These are phyloP conservation scores for Mylabris sibirica DNA, from an alignment of 2,888 invertebrate genomes.

Conservation along the genomic window DNA sequence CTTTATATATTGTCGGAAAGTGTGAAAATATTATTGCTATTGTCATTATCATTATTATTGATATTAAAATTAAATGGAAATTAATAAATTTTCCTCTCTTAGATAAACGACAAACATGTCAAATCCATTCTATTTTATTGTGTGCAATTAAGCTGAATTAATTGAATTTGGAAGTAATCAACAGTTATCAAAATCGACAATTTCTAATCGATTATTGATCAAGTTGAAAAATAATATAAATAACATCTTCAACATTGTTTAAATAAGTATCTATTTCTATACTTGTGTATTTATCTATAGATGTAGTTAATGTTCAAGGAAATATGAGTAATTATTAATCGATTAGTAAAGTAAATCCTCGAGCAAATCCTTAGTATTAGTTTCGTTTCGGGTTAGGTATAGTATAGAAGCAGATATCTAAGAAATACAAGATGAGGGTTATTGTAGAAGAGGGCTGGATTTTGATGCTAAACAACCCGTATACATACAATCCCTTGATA, in stretches of 20 bases:
- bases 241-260: too few species aligned
- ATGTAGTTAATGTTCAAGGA: slow-evolving; percentile 11
- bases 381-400: slow-evolving; percentile 29
- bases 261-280: slow-evolving; percentile 2
- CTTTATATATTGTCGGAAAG: slow-evolving; percentile 11
- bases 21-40: slow-evolving; percentile 3
- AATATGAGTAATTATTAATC: slow-evolving; percentile 36
- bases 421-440: slow-evolving; percentile 6
- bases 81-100: not conserved
- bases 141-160: slow-evolving; percentile 2
- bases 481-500: not conserved
- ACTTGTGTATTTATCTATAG: not conserved
- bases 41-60: not conserved
- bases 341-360: slow-evolving; percentile 30
- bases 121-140: not conserved
- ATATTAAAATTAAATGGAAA: not conserved
- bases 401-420: slow-evolving; percentile 1
- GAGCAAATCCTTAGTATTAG: slow-evolving; percentile 30
- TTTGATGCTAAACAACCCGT: slow-evolving; percentile 21
- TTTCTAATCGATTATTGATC: too few species aligned
- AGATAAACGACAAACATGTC: slow-evolving; percentile 8
- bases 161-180: not conserved
- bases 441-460: slow-evolving; percentile 18
- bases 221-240: too few species aligned
- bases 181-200: not conserved